Conservation (phyloP, 37 sponge, comb jelly and placozoan species). For the Petrosia ficiformis region DNA sequence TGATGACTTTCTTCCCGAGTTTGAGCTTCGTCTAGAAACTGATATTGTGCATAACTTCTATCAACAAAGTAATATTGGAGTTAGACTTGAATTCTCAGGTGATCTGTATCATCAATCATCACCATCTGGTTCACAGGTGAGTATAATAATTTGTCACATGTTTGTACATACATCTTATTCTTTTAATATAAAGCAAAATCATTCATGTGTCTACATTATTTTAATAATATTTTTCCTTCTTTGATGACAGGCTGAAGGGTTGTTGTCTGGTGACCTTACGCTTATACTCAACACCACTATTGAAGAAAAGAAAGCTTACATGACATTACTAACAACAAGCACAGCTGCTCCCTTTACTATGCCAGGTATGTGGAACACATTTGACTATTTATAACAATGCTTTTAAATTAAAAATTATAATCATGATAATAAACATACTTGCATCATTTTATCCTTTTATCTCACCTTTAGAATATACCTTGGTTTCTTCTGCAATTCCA, state of each 20-base stretch:
- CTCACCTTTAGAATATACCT: neutral
- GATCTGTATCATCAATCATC: neutral
- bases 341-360: neutral
- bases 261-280: neutral
- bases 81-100: neutral
- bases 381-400: neutral
- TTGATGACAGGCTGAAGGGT: neutral
- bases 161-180: too few relatives aligned
- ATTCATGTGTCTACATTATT: neutral
- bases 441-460: neutral
- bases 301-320: neutral
- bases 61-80: neutral
- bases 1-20: neutral
- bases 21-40: slow-evolving; percentile 5
- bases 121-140: slow-evolving; percentile 1
- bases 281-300: neutral
- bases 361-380: neutral
- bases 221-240: neutral
- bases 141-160: neutral
- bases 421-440: too few relatives aligned
- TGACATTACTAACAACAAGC: neutral
- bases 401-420: too few relatives aligned
- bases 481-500: neutral
- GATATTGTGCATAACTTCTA: neutral
- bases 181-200: neutral